These are phyloP conservation scores for Prenolepis imparis DNA, from an alignment of 2,888 invertebrate species.

Conservation along the genomic window DNA sequence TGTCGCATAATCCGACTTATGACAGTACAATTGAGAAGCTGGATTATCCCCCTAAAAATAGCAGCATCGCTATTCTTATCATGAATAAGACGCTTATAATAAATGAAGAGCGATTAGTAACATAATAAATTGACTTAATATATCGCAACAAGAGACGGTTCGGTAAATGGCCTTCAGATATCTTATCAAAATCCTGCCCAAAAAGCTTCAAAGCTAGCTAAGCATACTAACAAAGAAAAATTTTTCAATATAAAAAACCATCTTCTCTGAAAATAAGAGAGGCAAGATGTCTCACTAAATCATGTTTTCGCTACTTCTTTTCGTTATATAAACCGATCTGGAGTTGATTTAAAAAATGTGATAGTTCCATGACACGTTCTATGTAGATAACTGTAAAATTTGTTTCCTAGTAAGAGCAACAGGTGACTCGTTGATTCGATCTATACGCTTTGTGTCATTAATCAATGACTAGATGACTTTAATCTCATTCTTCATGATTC, in stretches of 20 bases:
- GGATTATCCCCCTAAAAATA: slow-evolving; percentile 81
- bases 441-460: slow-evolving; percentile 20
- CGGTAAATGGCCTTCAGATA: slow-evolving; percentile 14
- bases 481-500: slow-evolving; percentile 13
- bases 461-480: slow-evolving; percentile 6
- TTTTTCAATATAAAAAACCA: slow-evolving; percentile 2
- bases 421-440: slow-evolving; percentile 4
- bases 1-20: slow-evolving; percentile 75
- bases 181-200: not conserved
- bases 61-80: slow-evolving; percentile 64
- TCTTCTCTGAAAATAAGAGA: not conserved
- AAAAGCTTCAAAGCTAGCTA: not conserved
- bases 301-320: not conserved
- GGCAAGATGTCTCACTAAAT: not conserved
- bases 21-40: slow-evolving; percentile 80
- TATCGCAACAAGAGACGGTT: not conserved
- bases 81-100: slow-evolving; percentile 56
- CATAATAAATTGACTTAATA: slow-evolving; percentile 32
- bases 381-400: not conserved
- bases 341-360: not conserved
- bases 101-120: slow-evolving; percentile 51
- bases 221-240: not conserved
- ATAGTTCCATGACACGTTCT: not conserved
- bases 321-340: not conserved
- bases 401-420: not conserved